Evolutionary conservation across 2,113 vertebrate species (phyloP).

Genomic region (Euleptes europaea): DNA sequence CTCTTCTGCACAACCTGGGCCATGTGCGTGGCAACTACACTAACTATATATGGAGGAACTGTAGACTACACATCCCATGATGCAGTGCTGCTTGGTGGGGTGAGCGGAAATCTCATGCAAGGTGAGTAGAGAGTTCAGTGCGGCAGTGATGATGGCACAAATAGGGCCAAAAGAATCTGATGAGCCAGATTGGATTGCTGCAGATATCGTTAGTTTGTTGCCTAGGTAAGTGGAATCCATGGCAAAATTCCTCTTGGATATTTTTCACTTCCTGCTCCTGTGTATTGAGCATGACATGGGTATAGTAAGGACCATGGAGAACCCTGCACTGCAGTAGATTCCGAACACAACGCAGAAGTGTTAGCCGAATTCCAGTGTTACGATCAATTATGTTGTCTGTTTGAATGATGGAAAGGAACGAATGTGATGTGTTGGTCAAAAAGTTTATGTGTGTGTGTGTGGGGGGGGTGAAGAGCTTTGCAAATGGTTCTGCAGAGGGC

Average conservation of each 20-base stretch:
- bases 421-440: too few relatives aligned
- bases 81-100: not conserved
- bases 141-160: too few relatives aligned
- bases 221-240: not conserved
- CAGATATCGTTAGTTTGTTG: too few relatives aligned
- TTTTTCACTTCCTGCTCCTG: not conserved
- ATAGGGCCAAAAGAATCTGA: too few relatives aligned
- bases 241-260: not conserved
- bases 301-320: too few relatives aligned
- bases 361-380: not conserved
- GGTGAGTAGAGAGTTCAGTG: too few relatives aligned
- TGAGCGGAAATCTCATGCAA: not conserved
- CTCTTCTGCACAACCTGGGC: not conserved
- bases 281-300: too few relatives aligned
- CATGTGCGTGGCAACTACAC: not conserved
- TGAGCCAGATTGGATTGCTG: too few relatives aligned
- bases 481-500: not conserved
- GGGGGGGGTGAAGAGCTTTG: not conserved
- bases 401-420: too few relatives aligned
- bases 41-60: not conserved
- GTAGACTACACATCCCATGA: not conserved
- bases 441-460: too few relatives aligned
- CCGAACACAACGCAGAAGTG: not conserved
- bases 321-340: not conserved
- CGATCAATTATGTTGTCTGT: not conserved